Base-by-base conservation (phyloP, 2,113 vertebrate genomes). In the Hippocampus abdominalis region DNA sequence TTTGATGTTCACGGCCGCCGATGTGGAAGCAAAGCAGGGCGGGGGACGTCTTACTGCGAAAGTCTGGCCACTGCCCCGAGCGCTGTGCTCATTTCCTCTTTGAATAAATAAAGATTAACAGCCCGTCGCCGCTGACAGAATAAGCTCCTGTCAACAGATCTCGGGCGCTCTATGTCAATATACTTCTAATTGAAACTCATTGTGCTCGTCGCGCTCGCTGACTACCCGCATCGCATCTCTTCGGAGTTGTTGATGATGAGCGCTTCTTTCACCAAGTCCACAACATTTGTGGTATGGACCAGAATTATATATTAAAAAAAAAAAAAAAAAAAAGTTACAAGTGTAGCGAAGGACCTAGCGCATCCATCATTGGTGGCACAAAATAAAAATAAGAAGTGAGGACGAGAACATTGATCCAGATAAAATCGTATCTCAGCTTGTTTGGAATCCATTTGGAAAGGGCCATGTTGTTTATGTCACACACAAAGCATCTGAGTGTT, bases 81-180 rank as follows among this genome's bases (percentile, higher is more conserved):
- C 80, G 69, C 73, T 79, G 82, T 74, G 80, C 79, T 87, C 72
- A 80, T 87, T 87, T 88, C 80, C 79, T 88, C 66, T 65, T 84
- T 78, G 69, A 86, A 88, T 89, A 85, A 89, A 88, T 88, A 65
- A 86, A 84, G 81, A 84, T 86, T 76, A 83, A 76, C 75, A 75
- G 64, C 66, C 76, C 44, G 56, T 68, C 68, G 25, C 7, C 61
- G 77, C 49, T 63, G 75, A 60, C 73, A 71, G 73, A 75, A 74
- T 75, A 71, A 63, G 57, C 70, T 69, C 60, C 51, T 29, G 63
- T 73, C 77, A 73, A 71, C 78, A 86, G 63, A 78, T 86, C 71
- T 68, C 70, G 83, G 83, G 68, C 79, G 75, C 72, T 32, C 60
- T 72, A 66, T 64, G 63, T 64, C 42, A 46, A 25, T 42, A 25